Base-by-base conservation (phyloP, 2,113 vertebrate genomes). In the Speoplatyrhinus poulsoni region DNA sequence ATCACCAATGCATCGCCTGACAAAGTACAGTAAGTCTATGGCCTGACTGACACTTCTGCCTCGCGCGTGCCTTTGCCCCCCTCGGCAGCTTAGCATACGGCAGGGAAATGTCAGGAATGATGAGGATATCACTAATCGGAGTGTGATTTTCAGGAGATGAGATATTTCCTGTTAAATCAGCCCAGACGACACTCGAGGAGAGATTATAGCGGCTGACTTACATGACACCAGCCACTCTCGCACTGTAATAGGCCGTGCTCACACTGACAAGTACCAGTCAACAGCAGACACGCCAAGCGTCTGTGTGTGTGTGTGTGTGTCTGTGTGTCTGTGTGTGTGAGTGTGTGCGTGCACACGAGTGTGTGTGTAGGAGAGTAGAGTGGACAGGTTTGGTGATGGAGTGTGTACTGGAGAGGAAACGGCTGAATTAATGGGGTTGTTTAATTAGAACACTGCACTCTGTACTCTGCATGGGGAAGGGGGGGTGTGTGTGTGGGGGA, bases 371-470 rank as follows among this genome's bases (percentile, higher is more conserved):
- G 71, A 56, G 70, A 68, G 58, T 53, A 68, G 32, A 57, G 8
- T 49, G 46, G 46, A 50, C n/a, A 4, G 11, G 26, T 19, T 32
- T 36, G 1, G 73, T 84, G 72, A 64, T 73, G 61, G 59, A 75
- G 63, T 16, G 48, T 47, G 47, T 67, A 26, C 70, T 6, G 0
- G 54, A 68, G 54, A 56, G 62, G 67, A 77, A 75, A 61, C 50
- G n/a, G 65, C 26, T 61, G 81, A 82, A 82, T 81, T 67, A 77
- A 60, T 68, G 63, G 13, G 60, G 56, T 65, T 61, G 67, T 47
- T 72, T 81, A 71, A 81, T 84, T 75, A 81, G 64, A 9, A 67
- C n/a, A 32, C 13, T 26, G 61, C 26, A 17, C 26, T 17, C 13
- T 9, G 10, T 6, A 49, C 10, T 13, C 11, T 8, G 6, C 4